phyloP scores from a whole-genome alignment of 2,113 vertebrate species.

The Monopterus albus region DNA sequence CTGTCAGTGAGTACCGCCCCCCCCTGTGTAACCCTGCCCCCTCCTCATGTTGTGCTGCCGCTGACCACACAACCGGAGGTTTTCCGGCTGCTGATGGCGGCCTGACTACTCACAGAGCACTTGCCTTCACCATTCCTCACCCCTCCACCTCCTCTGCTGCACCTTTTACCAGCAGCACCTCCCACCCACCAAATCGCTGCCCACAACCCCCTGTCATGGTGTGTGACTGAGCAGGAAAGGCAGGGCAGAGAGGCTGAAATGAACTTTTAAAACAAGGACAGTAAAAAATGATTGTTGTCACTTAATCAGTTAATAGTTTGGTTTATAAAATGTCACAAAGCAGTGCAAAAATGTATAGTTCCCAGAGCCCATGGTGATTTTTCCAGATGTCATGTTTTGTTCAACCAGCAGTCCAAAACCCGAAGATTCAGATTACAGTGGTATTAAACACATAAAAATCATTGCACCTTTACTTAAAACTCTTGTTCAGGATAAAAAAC shows the following conservation, averaged over 20 bases:
- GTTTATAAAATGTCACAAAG: neutral
- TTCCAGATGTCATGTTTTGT: too few relatives aligned
- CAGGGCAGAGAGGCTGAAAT: conserved; percentile 1
- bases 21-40: conserved; percentile 52
- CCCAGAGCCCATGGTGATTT: too few relatives aligned
- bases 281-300: too few relatives aligned
- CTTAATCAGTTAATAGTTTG: too few relatives aligned
- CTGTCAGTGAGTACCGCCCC: conserved; percentile 96
- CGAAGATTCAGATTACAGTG: too few relatives aligned
- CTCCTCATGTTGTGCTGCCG: conserved; percentile 56
- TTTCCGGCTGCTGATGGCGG: conserved; percentile 55
- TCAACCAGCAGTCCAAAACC: too few relatives aligned
- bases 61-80: conserved; percentile 42
- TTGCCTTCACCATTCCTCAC: conserved; percentile 63
- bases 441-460: too few relatives aligned
- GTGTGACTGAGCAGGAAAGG: conserved; percentile 60
- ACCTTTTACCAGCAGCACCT: conserved; percentile 52
- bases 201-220: conserved; percentile 60
- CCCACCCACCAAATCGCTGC: conserved; percentile 48
- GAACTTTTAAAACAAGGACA: neutral
- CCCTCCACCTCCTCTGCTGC: conserved; percentile 43
- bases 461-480: too few relatives aligned
- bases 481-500: too few relatives aligned
- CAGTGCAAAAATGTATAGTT: too few relatives aligned
- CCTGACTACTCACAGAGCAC: conserved; percentile 82